Conservation (phyloP, 2,888 invertebrate genomes). For the Luffia ferchaultella region DNA sequence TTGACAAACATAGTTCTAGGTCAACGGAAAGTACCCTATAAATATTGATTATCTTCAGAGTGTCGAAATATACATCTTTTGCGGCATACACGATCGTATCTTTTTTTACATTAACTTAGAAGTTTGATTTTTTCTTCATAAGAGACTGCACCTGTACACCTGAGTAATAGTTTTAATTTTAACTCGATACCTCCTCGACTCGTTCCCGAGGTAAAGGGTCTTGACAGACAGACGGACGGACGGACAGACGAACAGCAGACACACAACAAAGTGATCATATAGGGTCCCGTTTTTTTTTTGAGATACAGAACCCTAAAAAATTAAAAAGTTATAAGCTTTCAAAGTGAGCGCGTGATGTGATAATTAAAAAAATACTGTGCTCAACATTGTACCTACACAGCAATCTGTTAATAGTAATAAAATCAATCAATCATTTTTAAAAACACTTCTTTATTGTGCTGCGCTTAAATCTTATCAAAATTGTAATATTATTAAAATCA, state of each 20-base stretch:
- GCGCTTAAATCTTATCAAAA: too few relatives aligned
- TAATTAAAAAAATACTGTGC: too few relatives aligned
- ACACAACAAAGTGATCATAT: neutral
- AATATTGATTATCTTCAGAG: neutral
- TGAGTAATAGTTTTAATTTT: slow-evolving; percentile 15
- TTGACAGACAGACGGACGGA: neutral
- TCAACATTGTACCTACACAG: too few relatives aligned
- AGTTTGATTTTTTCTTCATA: slow-evolving; percentile 10
- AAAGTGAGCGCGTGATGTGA: too few relatives aligned
- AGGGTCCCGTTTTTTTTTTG: neutral
- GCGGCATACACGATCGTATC: neutral
- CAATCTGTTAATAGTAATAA: too few relatives aligned
- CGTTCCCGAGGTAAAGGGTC: neutral
- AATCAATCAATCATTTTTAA: too few relatives aligned
- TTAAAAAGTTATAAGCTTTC: too few relatives aligned
- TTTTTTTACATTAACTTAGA: neutral
- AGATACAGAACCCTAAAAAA: neutral
- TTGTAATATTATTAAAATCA: too few relatives aligned
- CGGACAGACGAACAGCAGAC: neutral
- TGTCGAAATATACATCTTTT: neutral
- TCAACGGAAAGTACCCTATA: neutral
- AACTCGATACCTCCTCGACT: slow-evolving; percentile 2
- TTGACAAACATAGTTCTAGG: neutral
- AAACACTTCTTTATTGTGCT: too few relatives aligned
- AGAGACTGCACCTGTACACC: slow-evolving; percentile 20